Conservation (phyloP, 2,113 vertebrate genomes). For the Xenopus borealis region DNA sequence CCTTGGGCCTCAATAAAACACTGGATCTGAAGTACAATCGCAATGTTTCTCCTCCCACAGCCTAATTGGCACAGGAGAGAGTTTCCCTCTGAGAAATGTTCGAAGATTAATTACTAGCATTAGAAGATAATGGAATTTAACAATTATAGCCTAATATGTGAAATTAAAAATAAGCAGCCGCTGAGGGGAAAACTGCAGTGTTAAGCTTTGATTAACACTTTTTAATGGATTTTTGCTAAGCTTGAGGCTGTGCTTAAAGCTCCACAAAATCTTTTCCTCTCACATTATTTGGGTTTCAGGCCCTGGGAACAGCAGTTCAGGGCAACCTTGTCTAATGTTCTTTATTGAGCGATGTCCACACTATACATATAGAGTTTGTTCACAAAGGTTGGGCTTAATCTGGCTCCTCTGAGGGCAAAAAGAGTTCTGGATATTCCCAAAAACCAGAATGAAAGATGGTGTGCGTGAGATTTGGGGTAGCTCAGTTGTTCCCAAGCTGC, state of each 20-base stretch:
- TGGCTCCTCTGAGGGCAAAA: too few relatives aligned
- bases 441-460: too few relatives aligned
- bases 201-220: constrained; percentile 42
- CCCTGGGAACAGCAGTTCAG: constrained; percentile 12
- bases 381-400: too few relatives aligned
- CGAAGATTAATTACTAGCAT: constrained; percentile 41
- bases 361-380: neutral
- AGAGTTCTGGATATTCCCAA: too few relatives aligned
- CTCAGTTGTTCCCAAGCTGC: too few relatives aligned
- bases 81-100: constrained; percentile 42
- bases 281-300: neutral
- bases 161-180: constrained; percentile 32
- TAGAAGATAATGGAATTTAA: constrained; percentile 45
- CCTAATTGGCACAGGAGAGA: constrained; percentile 22
- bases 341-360: neutral
- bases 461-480: too few relatives aligned
- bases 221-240: constrained; percentile 40
- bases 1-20: constrained; percentile 29
- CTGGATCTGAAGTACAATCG: constrained; percentile 12
- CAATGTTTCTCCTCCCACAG: constrained; percentile 30
- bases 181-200: constrained; percentile 32
- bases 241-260: constrained; percentile 18
- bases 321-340: constrained; percentile 2
- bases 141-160: constrained; percentile 19
- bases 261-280: neutral